Evolutionary conservation across 2,113 vertebrate species (phyloP), one percentile per base, ranked within the genome.

Genomic region (Toxostoma redivivum): DNA sequence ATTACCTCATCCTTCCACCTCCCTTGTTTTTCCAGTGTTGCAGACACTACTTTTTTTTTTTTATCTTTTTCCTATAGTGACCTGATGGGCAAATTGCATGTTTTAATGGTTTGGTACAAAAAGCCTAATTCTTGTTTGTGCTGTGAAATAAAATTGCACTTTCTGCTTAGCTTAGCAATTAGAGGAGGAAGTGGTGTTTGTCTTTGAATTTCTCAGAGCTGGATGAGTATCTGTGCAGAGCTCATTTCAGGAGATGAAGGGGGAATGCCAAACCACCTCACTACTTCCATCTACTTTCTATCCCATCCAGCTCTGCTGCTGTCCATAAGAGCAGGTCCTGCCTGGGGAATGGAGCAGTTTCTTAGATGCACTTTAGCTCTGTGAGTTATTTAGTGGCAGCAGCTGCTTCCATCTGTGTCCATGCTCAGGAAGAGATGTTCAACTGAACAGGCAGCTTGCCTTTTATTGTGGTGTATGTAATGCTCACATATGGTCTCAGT

Each of bases 1-100:
- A 88, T 94, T 93, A 93, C 92, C 87, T 97, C 90, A 95, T 92
- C 81, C 62, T 88, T 82, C 53, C 23, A 81, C 85, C 74, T 72
- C 62, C 62, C 74, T 76, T 76, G 33, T 72, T 90, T 91, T 80
- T 72, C 58, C 62, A 66, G 10, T 57, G 47, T 64, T 94, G 74
- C 66, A 79, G 84, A 20, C 13, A 8, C 37, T 54, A 11, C 21
- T 47, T 54, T 79, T 73, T 87, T 77, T n/a, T n/a, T n/a, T n/a
- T n/a, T n/a, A n/a, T 7, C 50, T 51, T 44, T 31, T 20, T 85
- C 31, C 78, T 82, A 6, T 1, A 47, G 38, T 71, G 53, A 81
- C 28, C 15, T 72, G 66, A 23, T 87, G 33, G 40, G 15, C 40
- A 80, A 45, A 51, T 30, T 14, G 13, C 15, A 17, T 27, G 8